Percentiles rank a stretch among this genome's conserved stretches.
Conservation (phyloP, 2,113 vertebrate species). For the Hippocampus barbouri region DNA sequence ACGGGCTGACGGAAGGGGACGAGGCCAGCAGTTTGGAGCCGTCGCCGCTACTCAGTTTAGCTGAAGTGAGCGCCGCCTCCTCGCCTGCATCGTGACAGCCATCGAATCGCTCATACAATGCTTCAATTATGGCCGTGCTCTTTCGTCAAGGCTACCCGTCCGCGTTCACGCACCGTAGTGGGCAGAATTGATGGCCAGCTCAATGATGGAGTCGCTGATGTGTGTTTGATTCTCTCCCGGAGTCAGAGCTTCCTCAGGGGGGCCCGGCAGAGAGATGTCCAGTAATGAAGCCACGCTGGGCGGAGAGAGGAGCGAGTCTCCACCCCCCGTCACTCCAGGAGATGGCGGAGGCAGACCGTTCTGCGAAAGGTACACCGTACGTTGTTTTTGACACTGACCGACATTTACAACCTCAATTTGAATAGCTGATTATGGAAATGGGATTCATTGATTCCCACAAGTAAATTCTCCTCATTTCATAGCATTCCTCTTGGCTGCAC, state of each 20-base stretch:
- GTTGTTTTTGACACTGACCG: neutral
- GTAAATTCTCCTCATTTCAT: no score
- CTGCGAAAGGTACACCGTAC: slow-evolving; percentile 52
- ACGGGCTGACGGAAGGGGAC: slow-evolving; percentile 86
- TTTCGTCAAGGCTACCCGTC: neutral
- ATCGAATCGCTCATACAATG: neutral
- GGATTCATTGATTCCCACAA: neutral
- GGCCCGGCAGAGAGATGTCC: slow-evolving; percentile 94
- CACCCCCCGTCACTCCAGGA: slow-evolving; percentile 66
- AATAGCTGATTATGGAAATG: neutral
- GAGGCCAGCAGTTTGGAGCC: slow-evolving; percentile 87
- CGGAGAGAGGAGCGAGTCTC: slow-evolving; percentile 83
- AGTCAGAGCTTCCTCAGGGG: slow-evolving; percentile 89
- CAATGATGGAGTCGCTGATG: slow-evolving; percentile 98
- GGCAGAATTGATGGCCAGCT: slow-evolving; percentile 95
- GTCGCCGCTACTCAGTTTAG: slow-evolving; percentile 87
- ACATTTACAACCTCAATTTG: neutral
- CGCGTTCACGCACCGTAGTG: slow-evolving; percentile 77
- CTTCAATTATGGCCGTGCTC: neutral
- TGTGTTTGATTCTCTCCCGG: slow-evolving; percentile 88
- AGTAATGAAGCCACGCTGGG: slow-evolving; percentile 92
- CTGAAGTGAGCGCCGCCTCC: slow-evolving; percentile 85
- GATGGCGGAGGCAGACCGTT: slow-evolving; percentile 78
- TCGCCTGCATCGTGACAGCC: slow-evolving; percentile 73
- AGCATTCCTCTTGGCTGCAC: no score